phyloP scores from a whole-genome alignment of 2,888 invertebrate species.

The Rotaria magnacalcarata region DNA sequence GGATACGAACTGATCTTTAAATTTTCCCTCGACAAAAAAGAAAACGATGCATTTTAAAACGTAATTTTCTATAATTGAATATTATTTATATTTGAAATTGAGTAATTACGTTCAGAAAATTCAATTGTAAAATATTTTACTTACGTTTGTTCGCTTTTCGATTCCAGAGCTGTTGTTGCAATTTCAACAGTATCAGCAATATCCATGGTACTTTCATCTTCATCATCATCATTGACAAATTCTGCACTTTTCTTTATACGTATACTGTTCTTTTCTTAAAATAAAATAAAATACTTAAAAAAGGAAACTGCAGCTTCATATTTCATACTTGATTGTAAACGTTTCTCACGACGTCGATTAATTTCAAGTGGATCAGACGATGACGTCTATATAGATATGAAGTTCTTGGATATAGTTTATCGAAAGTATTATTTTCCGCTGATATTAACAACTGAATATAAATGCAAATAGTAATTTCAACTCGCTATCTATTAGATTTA shows the following conservation, averaged over 20 bases:
- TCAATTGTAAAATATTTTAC: not conserved
- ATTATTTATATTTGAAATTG: too few species aligned
- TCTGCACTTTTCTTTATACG: not conserved
- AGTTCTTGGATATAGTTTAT: too few species aligned
- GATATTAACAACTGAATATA: too few species aligned
- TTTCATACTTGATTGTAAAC: not conserved
- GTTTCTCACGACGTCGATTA: not conserved
- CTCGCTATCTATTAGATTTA: too few species aligned
- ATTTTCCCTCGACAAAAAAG: too few species aligned
- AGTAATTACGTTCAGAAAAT: too few species aligned
- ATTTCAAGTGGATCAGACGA: conserved; percentile 18
- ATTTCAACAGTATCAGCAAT: not conserved
- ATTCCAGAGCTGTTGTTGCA: not conserved
- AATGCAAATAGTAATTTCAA: too few species aligned
- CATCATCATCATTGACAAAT: not conserved
- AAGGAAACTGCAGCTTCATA: too few species aligned
- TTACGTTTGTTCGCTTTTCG: not conserved
- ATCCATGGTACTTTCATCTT: not conserved
- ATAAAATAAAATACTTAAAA: not conserved
- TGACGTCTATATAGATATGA: not conserved
- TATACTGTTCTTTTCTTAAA: not conserved
- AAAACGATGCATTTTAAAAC: too few species aligned
- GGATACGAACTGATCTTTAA: too few species aligned
- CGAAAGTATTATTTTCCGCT: too few species aligned
- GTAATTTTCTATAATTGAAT: too few species aligned